Percentiles rank a stretch among this genome's conserved stretches.
Evolutionary conservation across 2,113 vertebrate species (phyloP).

Genomic region (Capreolus pygargus): DNA sequence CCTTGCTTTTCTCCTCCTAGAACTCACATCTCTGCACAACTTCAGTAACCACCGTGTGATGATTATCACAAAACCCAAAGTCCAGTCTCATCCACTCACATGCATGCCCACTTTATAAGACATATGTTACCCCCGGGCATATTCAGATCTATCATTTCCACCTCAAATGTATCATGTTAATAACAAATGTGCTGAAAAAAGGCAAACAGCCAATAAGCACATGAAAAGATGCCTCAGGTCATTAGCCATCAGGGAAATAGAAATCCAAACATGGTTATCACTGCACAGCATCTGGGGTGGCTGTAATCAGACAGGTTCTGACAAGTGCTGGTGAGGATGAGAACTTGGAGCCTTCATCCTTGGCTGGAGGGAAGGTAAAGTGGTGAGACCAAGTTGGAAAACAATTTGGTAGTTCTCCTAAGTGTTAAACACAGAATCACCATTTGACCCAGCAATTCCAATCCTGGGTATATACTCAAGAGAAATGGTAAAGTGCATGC

Average conservation of each 20-base stretch:
- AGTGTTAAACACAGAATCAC: not conserved
- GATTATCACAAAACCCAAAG: not conserved
- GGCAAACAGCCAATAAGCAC: not conserved
- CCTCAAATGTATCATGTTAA: not conserved
- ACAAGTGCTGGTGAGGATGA: not conserved
- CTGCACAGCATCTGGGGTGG: not conserved
- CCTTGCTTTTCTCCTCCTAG: not conserved
- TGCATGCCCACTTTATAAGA: not conserved
- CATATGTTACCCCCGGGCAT: not conserved
- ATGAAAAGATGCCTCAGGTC: not conserved
- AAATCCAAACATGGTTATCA: not conserved
- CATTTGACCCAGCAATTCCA: not conserved
- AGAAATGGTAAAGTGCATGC: not conserved
- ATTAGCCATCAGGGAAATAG: not conserved
- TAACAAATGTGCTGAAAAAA: not conserved
- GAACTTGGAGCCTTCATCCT: not conserved
- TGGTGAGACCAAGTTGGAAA: not conserved
- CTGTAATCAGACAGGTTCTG: not conserved
- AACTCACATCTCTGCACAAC: not conserved
- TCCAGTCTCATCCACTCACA: not conserved
- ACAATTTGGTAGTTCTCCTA: not conserved
- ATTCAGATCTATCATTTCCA: not conserved
- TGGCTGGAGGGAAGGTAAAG: not conserved
- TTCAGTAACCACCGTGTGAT: not conserved
- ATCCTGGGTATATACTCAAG: not conserved